Conservation (phyloP, 2,113 vertebrate genomes). For the Pelusios castaneus region DNA sequence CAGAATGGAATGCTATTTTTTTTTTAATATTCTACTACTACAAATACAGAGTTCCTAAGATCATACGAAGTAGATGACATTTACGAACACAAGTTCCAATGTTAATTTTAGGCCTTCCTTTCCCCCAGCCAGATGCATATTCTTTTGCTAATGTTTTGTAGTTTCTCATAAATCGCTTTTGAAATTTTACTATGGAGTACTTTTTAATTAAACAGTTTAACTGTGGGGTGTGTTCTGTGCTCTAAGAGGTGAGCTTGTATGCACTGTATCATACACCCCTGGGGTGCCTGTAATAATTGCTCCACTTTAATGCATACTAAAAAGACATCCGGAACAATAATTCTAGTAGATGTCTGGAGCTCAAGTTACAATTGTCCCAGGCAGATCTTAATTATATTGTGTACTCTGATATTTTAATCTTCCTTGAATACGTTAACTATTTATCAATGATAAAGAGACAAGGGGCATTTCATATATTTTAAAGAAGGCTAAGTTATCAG, state of each 20-base stretch:
- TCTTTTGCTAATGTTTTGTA: background rate
- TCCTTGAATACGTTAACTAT: background rate
- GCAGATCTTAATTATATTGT: background rate
- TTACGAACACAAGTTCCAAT: conserved; percentile 18
- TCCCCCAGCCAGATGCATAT: conserved; percentile 1
- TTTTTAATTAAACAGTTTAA: conserved; percentile 21
- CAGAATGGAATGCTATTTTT: conserved; percentile 41
- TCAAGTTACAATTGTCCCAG: background rate
- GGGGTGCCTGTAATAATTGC: conserved; percentile 12
- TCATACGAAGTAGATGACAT: background rate
- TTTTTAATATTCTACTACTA: conserved; percentile 44
- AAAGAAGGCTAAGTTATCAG: background rate
- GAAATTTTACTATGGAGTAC: background rate
- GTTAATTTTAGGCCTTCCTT: background rate
- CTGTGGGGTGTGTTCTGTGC: background rate
- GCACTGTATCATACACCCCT: background rate
- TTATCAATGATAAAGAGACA: background rate
- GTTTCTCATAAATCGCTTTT: conserved; percentile 40
- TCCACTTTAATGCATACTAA: background rate
- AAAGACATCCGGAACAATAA: conserved; percentile 18
- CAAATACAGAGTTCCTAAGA: background rate
- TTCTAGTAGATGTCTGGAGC: background rate
- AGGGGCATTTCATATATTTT: background rate
- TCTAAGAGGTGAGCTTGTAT: background rate
- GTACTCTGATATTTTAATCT: background rate